phyloP scores from a whole-genome alignment of 2,113 vertebrate genomes.

The Oryzias melastigma region DNA sequence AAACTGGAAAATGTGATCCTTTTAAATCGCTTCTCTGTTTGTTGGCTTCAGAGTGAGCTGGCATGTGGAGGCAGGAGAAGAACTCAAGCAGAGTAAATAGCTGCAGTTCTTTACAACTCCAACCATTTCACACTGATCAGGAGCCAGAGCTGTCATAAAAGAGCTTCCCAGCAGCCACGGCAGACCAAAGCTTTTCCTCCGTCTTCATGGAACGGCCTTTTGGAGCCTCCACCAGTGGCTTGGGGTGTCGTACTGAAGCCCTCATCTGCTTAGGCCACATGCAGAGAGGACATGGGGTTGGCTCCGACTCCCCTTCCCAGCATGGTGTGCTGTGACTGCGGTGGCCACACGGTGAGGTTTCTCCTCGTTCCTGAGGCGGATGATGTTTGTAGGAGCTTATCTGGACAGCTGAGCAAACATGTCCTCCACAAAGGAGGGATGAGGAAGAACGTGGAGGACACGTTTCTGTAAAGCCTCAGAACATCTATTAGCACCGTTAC shows the following conservation, averaged over 20 bases:
- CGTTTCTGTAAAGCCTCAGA: no score
- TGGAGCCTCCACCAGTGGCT: constrained; percentile 63
- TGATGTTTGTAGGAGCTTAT: constrained; percentile 17
- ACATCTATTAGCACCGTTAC: no score
- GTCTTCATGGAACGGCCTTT: constrained; percentile 59
- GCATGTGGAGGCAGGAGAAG: constrained; percentile 12
- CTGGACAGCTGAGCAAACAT: constrained; percentile 26
- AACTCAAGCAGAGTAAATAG: constrained; percentile 19
- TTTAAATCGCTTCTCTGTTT: constrained; percentile 15
- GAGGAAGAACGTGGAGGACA: no score
- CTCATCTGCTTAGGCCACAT: constrained; percentile 65
- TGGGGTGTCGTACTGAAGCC: constrained; percentile 53
- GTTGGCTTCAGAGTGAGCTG: constrained; percentile 30
- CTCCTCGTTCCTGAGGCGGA: constrained; percentile 35
- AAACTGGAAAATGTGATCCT: constrained; percentile 17
- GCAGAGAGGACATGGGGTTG: constrained; percentile 49
- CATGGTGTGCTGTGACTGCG: constrained; percentile 15
- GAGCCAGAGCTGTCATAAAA: constrained; percentile 29
- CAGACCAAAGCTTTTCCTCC: constrained; percentile 55
- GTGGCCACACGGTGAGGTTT: background rate
- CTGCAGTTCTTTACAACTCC: constrained; percentile 26
- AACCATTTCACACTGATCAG: constrained; percentile 40
- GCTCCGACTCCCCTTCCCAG: constrained; percentile 20
- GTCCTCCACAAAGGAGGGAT: no score
- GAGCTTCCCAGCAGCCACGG: constrained; percentile 51